Conservation (phyloP, 2,888 invertebrate genomes). For the Aphodius sticticus region DNA sequence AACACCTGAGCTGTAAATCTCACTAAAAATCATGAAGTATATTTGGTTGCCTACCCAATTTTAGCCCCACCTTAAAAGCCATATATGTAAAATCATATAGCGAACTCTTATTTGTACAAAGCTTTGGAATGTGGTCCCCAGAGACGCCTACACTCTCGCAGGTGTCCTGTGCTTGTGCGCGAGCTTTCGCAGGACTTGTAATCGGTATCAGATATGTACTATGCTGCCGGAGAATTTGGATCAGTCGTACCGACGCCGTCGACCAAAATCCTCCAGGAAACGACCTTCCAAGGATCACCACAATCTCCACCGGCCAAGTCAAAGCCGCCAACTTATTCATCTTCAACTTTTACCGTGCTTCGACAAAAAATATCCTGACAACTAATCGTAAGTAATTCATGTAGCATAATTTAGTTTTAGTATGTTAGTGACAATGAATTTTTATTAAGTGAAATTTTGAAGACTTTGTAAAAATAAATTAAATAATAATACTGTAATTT, state of each 20-base stretch:
- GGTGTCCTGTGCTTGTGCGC: conserved; percentile 59
- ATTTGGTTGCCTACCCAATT: no score
- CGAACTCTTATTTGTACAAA: not conserved
- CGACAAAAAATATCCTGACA: not conserved
- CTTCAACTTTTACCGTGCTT: not conserved
- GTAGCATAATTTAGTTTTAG: not conserved
- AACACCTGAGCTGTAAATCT: no score
- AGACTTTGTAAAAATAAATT: no score
- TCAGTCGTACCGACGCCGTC: conserved; percentile 52
- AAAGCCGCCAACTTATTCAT: not conserved
- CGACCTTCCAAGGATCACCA: conserved; percentile 12
- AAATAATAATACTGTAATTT: no score
- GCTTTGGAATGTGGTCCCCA: not conserved
- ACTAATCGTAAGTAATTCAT: conserved; percentile 25
- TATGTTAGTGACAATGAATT: not conserved
- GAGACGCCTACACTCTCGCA: conserved; percentile 43
- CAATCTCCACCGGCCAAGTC: conserved; percentile 12
- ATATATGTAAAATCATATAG: not conserved
- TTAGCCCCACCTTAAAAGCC: no score
- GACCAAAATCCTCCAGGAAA: conserved; percentile 36
- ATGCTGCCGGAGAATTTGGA: conserved; percentile 53
- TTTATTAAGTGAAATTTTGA: not conserved
- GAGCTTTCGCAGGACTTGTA: conserved; percentile 56
- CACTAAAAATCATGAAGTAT: no score
- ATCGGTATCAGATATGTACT: conserved; percentile 57